These are phyloP conservation scores for Labroides dimidiatus DNA, from an alignment of 2,797 vertebrate genomes.

Conservation along the genomic window DNA sequence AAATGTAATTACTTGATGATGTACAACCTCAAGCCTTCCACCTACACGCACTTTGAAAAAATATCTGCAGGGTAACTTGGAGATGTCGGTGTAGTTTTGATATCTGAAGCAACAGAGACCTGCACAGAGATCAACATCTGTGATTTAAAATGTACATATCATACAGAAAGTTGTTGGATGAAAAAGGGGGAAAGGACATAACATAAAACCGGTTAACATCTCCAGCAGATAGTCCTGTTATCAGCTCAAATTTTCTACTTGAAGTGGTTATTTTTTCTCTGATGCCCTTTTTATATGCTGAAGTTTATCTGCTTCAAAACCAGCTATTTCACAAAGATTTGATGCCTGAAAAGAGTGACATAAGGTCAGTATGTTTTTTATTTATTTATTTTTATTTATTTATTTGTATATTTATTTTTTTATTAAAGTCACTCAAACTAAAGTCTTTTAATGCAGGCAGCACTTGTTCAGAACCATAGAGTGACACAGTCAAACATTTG, in stretches of 20 bases:
- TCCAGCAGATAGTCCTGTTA: not conserved
- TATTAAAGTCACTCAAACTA: too few relatives aligned
- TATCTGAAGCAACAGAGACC: not conserved
- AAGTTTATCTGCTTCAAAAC: not conserved
- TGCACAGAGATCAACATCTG: not conserved
- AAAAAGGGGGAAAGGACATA: not conserved
- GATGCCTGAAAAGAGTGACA: too few relatives aligned
- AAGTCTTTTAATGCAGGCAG: too few relatives aligned
- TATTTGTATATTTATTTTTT: too few relatives aligned
- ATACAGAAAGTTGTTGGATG: not conserved
- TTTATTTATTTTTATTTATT: too few relatives aligned
- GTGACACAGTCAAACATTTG: too few relatives aligned
- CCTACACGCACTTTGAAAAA: not conserved
- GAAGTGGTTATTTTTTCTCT: not conserved
- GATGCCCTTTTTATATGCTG: not conserved
- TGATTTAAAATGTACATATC: not conserved
- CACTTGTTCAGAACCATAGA: too few relatives aligned
- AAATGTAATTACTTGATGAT: not conserved
- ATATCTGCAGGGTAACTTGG: constrained; percentile 9
- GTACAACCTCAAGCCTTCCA: not conserved
- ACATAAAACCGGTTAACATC: not conserved
- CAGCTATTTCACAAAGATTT: too few relatives aligned
- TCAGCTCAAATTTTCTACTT: not conserved
- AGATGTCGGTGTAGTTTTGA: constrained; percentile 9
- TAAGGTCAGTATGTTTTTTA: too few relatives aligned